Percentiles rank a stretch among this genome's conserved stretches.
phyloP scores from a whole-genome alignment of 2,113 vertebrate genomes.

The Ameiurus melas region DNA sequence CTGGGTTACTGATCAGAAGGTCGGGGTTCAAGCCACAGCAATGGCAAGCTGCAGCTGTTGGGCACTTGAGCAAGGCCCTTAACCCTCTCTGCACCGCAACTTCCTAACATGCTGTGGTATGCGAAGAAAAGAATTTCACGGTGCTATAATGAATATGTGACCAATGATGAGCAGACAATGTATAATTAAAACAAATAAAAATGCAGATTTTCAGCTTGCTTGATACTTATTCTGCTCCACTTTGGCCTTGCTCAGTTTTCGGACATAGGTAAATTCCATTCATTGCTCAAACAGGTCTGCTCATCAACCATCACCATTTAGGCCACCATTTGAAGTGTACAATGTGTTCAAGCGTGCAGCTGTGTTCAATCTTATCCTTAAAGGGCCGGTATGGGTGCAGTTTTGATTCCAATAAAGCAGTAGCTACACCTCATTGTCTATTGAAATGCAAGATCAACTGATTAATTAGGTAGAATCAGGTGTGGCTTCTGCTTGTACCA shows the following conservation, averaged over 20 bases:
- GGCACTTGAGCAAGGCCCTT: too few relatives aligned
- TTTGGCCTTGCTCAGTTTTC: neutral
- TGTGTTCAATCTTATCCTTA: neutral
- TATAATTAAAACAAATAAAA: neutral
- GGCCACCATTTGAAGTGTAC: neutral
- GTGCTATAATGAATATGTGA: too few relatives aligned
- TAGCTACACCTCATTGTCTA: neutral
- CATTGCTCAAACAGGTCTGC: neutral
- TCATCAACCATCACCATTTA: neutral
- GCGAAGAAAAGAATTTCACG: too few relatives aligned
- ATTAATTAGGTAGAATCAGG: neutral
- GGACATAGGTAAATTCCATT: neutral
- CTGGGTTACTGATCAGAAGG: too few relatives aligned
- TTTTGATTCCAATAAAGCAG: neutral
- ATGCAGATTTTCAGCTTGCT: neutral
- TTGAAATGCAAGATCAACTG: neutral
- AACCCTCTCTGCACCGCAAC: too few relatives aligned
- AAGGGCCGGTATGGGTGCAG: too few relatives aligned
- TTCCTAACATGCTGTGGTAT: too few relatives aligned
- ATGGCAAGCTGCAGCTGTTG: too few relatives aligned
- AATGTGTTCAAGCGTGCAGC: too few relatives aligned
- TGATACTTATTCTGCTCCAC: neutral
- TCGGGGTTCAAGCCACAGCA: too few relatives aligned
- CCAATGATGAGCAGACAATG: neutral
- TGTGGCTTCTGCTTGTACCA: neutral